Evolutionary conservation across 64 coral and sea anemone genomes (phyloP), one percentile per base, ranked within the genome.

Genomic region (Pachyseris speciosa): DNA sequence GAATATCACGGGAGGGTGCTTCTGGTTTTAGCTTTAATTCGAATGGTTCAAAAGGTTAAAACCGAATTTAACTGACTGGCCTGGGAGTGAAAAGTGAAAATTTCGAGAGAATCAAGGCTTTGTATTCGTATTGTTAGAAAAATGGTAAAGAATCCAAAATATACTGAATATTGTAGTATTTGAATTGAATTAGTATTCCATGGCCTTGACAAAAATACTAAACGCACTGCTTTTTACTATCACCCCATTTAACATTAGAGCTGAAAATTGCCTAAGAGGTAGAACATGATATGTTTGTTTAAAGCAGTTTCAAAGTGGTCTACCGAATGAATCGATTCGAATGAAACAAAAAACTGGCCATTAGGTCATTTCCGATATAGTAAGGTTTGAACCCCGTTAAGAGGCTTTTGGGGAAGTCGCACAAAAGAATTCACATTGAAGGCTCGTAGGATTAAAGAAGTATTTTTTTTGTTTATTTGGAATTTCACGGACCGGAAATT

Each of bases 341-440:
- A 24, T 17, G 2, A 69, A 57, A 57, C 19, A 19, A 69, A 34
- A 65, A 65, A 6, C 10, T 28, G 12, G 30, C 66, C 66, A 69
- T 42, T n/a, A 26, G 15, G 44, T 10, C 44, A 77, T 33, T 51
- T 52, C 39, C 71, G 40, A 26, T 74, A 28, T 47, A 15, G 10
- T 12, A 36, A 69, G 28, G 9, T 9, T 43, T 16, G 9, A 49
- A 15, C 11, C 27, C 22, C 8, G 12, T 24, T 50, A 75, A 77
- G 47, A 52, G 28, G 71, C 71, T 74, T 74, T 45, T 27, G 28
- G 10, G 19, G 4, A 67, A 34, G 7, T 33, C 29, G 7, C 26
- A 48, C 40, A 74, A 74, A 74, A 74, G 71, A 74, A 74, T 29
- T 74, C n/a, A 13, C 10, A 74, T 74, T 74, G 27, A 22, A 74